Base-by-base conservation (phyloP, 2,888 invertebrate genomes). In the Mythimna pallens region DNA sequence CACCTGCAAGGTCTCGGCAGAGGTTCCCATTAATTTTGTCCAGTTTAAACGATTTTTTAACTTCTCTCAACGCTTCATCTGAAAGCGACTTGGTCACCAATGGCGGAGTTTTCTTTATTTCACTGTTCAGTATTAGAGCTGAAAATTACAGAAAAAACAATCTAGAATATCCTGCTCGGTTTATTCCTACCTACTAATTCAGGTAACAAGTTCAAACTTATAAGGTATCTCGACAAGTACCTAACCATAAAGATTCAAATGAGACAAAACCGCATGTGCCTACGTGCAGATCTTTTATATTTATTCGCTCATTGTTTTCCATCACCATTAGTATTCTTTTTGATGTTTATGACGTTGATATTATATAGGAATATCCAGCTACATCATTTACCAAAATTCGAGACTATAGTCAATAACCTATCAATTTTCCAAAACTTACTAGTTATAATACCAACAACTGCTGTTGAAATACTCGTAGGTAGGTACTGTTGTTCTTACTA, bases 51-150 rank as follows among this genome's bases (percentile, higher is more conserved):
- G 88, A 90, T 55, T 89, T 91, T 77, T 90, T 92, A 17, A 92
- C 90, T 67, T 94, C 93, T 78, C 89, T 89, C 2, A 95, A 86
- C 2, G 93, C 94, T 65, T 94, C 95, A 63, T 94, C 94, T 17
- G 94, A 94, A 17, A 94, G 78, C 0, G 95, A 95, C 77, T 95
- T 95, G 0, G 93, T 83, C 6, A 94, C 93, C 30, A 93, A 80
- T 1, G 92, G 91, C 0, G 87, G 76, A 4, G 88, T 65, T 58
- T 89, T 92, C 71, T 90, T 91, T 6, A 83, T 73, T 17, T 93
- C 92, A 63, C 81, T 90, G 64, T 89, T 89, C 34, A 92, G 75
- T 50, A 89, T 90, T 73, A 94, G 81, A 10, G 94, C 95, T 95
- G 89, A 10, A 47, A 91, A 91, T 65, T 55, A 70, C 52, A 69